Conservation (phyloP, 2,113 vertebrate genomes). For the Platycercus adscitus region DNA sequence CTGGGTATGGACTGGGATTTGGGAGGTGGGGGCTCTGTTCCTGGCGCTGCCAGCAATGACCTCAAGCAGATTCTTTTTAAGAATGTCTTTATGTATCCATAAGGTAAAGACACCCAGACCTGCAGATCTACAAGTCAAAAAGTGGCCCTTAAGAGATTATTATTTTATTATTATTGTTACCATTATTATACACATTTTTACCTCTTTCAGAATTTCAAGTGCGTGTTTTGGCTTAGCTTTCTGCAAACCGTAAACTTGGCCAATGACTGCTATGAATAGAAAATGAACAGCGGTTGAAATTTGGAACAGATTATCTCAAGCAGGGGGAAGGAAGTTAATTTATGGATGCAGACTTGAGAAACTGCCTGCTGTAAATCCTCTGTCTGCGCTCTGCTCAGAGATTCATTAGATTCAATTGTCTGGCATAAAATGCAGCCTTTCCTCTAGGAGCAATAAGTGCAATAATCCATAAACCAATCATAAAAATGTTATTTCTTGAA, state of each 20-base stretch:
- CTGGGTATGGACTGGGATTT: not conserved
- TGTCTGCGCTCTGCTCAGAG: conserved; percentile 46
- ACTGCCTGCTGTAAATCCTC: conserved; percentile 59
- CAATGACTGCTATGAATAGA: conserved; percentile 21
- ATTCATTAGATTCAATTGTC: conserved; percentile 66
- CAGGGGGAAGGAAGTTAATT: conserved; percentile 51
- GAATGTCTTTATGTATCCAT: not conserved
- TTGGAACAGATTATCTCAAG: conserved; percentile 50
- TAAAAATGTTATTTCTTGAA: conserved; percentile 54
- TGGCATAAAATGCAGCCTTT: conserved; percentile 55
- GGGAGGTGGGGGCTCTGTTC: not conserved
- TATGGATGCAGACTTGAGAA: conserved; percentile 50
- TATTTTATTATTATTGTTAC: not conserved
- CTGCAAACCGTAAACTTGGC: not conserved
- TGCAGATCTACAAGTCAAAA: not conserved
- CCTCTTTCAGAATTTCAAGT: not conserved
- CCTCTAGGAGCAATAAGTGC: conserved; percentile 48
- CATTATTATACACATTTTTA: not conserved
- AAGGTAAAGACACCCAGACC: not conserved
- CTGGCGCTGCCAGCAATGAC: not conserved
- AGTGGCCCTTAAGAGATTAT: not conserved
- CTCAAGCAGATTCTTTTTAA: not conserved
- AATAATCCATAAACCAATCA: conserved; percentile 62
- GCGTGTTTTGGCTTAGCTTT: not conserved
- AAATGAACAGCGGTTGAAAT: conserved; percentile 2